Evolutionary conservation across 1,140 invertebrate species (phyloP).

Genomic region (Drosophila nigrodunni): DNA sequence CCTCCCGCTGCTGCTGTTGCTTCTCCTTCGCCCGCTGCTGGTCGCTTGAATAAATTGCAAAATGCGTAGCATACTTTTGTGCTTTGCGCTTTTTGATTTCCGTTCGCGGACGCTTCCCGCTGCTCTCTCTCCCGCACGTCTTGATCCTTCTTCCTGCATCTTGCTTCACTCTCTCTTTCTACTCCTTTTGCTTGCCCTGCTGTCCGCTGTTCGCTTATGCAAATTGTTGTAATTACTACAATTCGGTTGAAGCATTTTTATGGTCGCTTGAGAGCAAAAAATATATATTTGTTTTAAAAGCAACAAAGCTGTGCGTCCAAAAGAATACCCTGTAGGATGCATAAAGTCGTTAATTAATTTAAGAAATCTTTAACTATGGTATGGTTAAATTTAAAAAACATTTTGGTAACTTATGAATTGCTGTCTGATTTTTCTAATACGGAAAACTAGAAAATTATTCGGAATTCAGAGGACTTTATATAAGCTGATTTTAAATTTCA

Average conservation of each 20-base stretch:
- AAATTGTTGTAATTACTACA: slow-evolving; percentile 83
- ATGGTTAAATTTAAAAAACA: too few relatives aligned
- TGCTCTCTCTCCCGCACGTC: too few relatives aligned
- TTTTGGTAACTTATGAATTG: too few relatives aligned
- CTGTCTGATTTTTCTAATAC: too few relatives aligned
- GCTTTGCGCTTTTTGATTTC: slow-evolving; percentile 81
- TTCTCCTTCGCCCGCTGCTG: slow-evolving; percentile 3
- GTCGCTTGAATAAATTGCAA: slow-evolving; percentile 76
- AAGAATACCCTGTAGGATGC: background rate
- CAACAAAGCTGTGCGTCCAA: background rate
- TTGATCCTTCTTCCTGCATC: too few relatives aligned
- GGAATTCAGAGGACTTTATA: too few relatives aligned
- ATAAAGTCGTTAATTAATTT: too few relatives aligned
- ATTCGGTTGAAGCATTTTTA: slow-evolving; percentile 82
- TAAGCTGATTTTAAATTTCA: too few relatives aligned
- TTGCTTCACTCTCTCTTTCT: background rate
- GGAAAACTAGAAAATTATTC: too few relatives aligned
- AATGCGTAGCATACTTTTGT: slow-evolving; percentile 80
- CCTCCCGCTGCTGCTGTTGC: background rate
- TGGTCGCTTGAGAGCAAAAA: slow-evolving; percentile 58
- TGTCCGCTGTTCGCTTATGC: slow-evolving; percentile 57
- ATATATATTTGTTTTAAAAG: background rate
- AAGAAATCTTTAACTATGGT: too few relatives aligned
- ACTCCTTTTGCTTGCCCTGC: background rate
- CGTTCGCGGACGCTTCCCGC: slow-evolving; percentile 26